Percentiles rank a stretch among this genome's conserved stretches.
phyloP scores from a whole-genome alignment of 1,140 invertebrate species.

The Hydropsyche tenuis region DNA sequence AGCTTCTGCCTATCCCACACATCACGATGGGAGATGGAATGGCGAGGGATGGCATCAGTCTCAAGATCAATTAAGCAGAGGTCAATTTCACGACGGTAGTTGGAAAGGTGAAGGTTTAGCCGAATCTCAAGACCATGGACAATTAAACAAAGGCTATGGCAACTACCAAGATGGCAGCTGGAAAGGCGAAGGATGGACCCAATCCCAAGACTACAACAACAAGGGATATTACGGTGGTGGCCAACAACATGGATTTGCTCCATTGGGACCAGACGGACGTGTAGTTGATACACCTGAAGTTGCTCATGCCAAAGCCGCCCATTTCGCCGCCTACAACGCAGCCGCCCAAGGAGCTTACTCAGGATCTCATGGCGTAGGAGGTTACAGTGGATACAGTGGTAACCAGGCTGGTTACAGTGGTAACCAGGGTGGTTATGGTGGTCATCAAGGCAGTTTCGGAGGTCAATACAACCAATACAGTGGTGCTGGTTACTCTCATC shows the following conservation, averaged over 20 bases:
- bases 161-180: conserved; percentile 1
- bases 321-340: conserved; percentile 52
- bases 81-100: neutral
- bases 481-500: neutral
- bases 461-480: neutral
- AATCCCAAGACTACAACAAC: conserved; percentile 11
- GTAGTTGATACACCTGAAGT: conserved; percentile 31
- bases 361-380: neutral
- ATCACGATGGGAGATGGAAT: conserved; percentile 25
- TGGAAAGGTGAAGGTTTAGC: conserved; percentile 12
- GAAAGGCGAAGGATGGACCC: neutral
- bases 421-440: neutral
- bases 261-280: conserved; percentile 29
- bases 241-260: conserved; percentile 2
- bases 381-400: neutral
- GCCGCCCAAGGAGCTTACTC: conserved; percentile 50
- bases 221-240: conserved; percentile 9
- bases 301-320: conserved; percentile 34
- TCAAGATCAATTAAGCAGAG: neutral
- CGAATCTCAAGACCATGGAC: conserved; percentile 7
- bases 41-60: conserved; percentile 8
- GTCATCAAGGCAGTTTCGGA: neutral
- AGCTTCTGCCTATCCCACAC: neutral
- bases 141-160: conserved; percentile 3
- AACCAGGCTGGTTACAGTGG: neutral